Conservation (phyloP, 2,113 vertebrate genomes). For the Meleagris gallopavo region DNA sequence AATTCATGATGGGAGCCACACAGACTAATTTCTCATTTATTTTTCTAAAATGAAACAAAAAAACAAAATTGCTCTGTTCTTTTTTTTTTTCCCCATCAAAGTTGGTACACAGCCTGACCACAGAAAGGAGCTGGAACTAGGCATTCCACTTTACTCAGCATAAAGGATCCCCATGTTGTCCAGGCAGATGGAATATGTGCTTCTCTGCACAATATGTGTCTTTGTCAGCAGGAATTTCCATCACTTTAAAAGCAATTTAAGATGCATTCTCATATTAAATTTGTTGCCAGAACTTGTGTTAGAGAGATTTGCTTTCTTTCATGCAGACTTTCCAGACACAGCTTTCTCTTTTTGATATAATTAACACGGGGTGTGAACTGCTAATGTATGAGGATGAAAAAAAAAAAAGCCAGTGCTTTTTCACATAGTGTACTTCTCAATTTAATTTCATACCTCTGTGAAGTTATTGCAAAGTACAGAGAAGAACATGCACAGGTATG, state of each 20-base stretch:
- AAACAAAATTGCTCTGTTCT: not conserved
- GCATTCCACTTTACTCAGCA: conserved; percentile 55
- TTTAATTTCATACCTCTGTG: not conserved
- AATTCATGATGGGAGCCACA: not conserved
- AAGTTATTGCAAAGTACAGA: not conserved
- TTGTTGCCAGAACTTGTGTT: not conserved
- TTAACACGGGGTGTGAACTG: not conserved
- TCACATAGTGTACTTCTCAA: not conserved
- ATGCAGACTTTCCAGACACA: not conserved
- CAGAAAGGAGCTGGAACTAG: conserved; percentile 37
- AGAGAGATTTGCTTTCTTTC: conserved; percentile 30
- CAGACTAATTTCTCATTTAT: not conserved
- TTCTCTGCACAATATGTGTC: conserved; percentile 25
- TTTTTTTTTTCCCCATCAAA: not conserved
- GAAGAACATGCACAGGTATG: fast-evolving
- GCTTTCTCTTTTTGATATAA: not conserved
- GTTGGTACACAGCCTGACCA: not conserved
- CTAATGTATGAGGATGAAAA: not conserved
- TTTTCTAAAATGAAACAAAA: not conserved
- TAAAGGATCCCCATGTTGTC: not conserved
- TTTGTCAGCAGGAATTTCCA: conserved; percentile 58
- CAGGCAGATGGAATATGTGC: conserved; percentile 52
- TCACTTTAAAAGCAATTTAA: conserved; percentile 50
- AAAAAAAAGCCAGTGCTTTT: fast-evolving
- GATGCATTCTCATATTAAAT: conserved; percentile 52